Evolutionary conservation across 2,888 invertebrate species (phyloP).

Genomic region (Ferrisia virgata): DNA sequence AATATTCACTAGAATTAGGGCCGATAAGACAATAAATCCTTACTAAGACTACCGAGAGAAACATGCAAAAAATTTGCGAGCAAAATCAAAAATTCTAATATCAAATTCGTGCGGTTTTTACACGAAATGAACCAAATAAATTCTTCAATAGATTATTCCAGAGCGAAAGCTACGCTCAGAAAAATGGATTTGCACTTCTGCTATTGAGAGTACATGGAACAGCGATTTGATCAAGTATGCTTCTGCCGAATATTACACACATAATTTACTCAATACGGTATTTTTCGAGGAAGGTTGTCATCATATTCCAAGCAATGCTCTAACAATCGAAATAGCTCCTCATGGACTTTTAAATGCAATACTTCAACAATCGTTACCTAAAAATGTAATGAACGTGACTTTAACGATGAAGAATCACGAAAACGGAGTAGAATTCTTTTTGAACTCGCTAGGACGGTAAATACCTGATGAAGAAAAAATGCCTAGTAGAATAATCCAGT

Average conservation of each 20-base stretch:
- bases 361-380: conserved; percentile 59
- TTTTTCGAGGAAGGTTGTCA: conserved; percentile 60
- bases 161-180: conserved; percentile 57
- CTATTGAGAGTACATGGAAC: conserved; percentile 61
- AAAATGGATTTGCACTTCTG: conserved; percentile 66
- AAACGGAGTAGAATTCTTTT: conserved; percentile 58
- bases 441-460: conserved; percentile 66
- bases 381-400: conserved; percentile 63
- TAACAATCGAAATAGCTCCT: conserved; percentile 64
- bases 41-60: too few species aligned
- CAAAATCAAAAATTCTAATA: too few species aligned
- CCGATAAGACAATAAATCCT: too few species aligned
- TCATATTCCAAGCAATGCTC: conserved; percentile 64
- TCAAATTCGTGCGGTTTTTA: too few species aligned
- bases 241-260: conserved; percentile 60
- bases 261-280: conserved; percentile 58
- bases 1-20: too few species aligned
- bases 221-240: conserved; percentile 55
- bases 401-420: conserved; percentile 66
- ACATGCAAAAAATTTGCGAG: too few species aligned
- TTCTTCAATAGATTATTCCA: conserved; percentile 54
- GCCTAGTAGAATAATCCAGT: too few species aligned
- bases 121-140: not conserved
- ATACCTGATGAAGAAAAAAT: conserved; percentile 46
- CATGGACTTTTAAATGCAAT: conserved; percentile 63